Evolutionary conservation across 2,113 vertebrate genomes (phyloP).

Genomic region (Ellobius talpinus): DNA sequence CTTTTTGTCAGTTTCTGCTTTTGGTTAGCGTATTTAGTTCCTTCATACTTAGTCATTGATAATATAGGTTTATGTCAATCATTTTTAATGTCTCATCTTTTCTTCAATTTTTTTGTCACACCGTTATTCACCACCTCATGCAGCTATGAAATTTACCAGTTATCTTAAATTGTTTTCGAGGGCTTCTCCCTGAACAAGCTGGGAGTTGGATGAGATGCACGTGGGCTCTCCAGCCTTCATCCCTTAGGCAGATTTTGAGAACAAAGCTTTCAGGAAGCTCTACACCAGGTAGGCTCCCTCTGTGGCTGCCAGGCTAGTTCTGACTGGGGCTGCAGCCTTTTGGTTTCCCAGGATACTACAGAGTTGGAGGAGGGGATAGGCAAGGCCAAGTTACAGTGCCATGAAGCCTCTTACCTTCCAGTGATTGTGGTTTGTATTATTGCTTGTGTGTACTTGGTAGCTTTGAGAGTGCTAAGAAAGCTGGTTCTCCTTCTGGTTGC

Average conservation of each 20-base stretch:
- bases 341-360: neutral
- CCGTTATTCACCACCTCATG: neutral
- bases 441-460: slow-evolving; percentile 3
- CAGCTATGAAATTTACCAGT: neutral
- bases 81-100: neutral
- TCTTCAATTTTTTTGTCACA: neutral
- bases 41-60: neutral
- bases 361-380: neutral
- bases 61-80: neutral
- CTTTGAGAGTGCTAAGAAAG: neutral
- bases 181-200: neutral
- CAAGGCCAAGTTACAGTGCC: neutral
- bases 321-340: neutral
- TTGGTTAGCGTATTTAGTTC: neutral
- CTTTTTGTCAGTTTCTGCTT: neutral
- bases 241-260: neutral
- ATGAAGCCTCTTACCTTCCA: neutral
- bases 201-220: neutral
- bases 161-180: neutral
- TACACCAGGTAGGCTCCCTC: neutral
- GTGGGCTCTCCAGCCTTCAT: neutral
- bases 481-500: neutral
- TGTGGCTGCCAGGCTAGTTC: neutral
- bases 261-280: neutral
- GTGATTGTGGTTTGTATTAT: neutral